A percentile compares a stretch with the other conserved stretches of the same genome.
These are phyloP conservation scores for Eustalomyia histrio DNA, from an alignment of 2,888 invertebrate species.

Conservation along the genomic window DNA sequence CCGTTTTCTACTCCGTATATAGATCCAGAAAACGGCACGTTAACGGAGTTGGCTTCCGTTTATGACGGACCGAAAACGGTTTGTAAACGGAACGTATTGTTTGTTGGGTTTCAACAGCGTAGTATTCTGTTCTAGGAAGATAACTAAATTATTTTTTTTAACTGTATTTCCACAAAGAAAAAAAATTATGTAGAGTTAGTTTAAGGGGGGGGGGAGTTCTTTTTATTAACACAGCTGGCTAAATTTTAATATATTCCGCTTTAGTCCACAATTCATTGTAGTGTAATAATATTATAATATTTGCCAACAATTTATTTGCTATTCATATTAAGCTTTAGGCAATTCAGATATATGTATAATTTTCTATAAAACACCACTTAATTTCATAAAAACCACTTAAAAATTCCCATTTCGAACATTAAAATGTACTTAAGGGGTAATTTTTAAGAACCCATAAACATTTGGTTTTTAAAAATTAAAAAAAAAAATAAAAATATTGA, in stretches of 20 bases:
- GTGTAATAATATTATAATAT: background rate
- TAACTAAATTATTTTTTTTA: no score
- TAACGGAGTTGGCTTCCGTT: no score
- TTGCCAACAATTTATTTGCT: conserved; percentile 2
- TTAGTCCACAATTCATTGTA: background rate
- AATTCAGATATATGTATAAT: background rate
- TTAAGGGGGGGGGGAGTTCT: no score
- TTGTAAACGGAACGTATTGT: no score
- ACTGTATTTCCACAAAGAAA: no score
- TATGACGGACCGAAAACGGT: no score
- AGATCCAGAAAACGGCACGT: no score
- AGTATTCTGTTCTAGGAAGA: no score
- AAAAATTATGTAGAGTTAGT: no score
- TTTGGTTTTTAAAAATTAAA: no score
- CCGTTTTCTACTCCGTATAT: no score
- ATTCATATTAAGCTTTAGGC: conserved; percentile 6
- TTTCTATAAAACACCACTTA: conserved; percentile 26
- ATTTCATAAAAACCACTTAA: conserved; percentile 16
- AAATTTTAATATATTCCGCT: background rate
- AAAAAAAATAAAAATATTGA: conserved; percentile 14
- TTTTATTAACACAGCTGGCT: background rate
- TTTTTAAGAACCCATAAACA: conserved; percentile 8
- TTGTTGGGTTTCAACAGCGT: no score
- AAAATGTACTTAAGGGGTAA: conserved; percentile 25
- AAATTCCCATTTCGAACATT: conserved; percentile 22